Evolutionary conservation across 2,797 vertebrate genomes (phyloP), one percentile per base, ranked within the genome.

Genomic region (Glyptemys insculpta): DNA sequence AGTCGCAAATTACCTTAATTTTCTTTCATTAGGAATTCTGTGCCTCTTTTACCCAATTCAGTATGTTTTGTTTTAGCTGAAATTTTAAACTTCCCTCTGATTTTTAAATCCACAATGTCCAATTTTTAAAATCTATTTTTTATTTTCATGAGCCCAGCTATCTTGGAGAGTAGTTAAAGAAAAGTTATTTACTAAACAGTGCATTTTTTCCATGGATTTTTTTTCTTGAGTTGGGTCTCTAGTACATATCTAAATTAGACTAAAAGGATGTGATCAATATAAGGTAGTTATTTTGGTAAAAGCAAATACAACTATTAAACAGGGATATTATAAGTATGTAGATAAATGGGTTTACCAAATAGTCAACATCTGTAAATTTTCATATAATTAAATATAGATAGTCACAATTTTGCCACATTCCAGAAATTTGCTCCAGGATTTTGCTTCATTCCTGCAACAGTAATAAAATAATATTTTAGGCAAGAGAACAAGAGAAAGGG

Each of bases 121-220:
- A 74, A 8, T 95, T 90, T 91, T 80, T 92, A 89, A 85, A 88
- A 87, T 88, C 76, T 79, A 12, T 9, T 85, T 34, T 92, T 94
- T 92, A 18, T 96, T 79, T 96, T 95, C 72, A 94, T 94, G 89
- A 91, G 21, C 85, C 21, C 79, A 84, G 82, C 80, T 90, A n/a
- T 96, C 91, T 90, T 95, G 96, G 87, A 94, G 11, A 81, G 50
- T 41, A 68, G 54, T 92, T 87, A 88, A 93, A 95, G 87, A 78
- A 87, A 96, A 93, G 50, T 3, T 14, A 79, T 91, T 94, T 12
- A n/a, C 5, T 47, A 11, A 11, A 18, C 81, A 82, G 91, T 84
- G 21, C 29, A 74, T 29, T 85, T 94, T 93, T 96, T 74, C 91
- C 0, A 0, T 91, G 3, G 37, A 44, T 15, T 89, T 7, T 57